Percentiles rank a stretch among this genome's conserved stretches.
Evolutionary conservation across 2,888 invertebrate genomes (phyloP).

Genomic region (Galeopsomyia nigrocyanea): DNA sequence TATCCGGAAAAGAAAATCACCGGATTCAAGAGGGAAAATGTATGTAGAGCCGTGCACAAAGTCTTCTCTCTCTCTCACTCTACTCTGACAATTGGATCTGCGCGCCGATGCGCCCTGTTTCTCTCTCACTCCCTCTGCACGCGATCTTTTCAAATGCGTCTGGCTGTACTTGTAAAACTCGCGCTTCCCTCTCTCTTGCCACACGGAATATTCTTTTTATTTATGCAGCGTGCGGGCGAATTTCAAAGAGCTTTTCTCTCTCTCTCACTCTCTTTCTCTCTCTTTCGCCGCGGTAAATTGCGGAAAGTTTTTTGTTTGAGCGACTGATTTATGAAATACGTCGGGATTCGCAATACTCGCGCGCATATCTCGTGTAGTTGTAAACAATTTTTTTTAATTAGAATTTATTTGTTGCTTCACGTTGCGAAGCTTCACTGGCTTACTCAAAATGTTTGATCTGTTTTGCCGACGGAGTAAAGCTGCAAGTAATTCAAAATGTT

Average conservation of each 20-base stretch:
- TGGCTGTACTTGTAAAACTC: conserved; percentile 24
- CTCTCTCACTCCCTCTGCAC: conserved; percentile 15
- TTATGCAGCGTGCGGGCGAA: conserved; percentile 20
- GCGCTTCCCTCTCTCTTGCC: conserved; percentile 20
- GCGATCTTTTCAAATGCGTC: conserved; percentile 25
- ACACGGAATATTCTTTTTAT: conserved; percentile 25
- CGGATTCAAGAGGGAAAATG: conserved; percentile 32
- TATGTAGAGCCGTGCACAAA: conserved; percentile 33
- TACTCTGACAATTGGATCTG: conserved; percentile 41
- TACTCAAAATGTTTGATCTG: too few species aligned
- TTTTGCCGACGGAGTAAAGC: too few species aligned
- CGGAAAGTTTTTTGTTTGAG: too few species aligned
- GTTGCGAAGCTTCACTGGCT: too few species aligned
- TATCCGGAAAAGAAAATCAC: conserved; percentile 46
- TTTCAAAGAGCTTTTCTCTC: not conserved
- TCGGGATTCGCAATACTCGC: conserved; percentile 34
- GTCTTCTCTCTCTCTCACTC: conserved; percentile 10
- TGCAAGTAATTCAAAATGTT: too few species aligned
- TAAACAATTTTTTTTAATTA: conserved; percentile 24
- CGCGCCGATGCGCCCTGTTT: conserved; percentile 30
- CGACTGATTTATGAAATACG: too few species aligned
- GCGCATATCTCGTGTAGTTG: not conserved
- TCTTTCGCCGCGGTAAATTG: conserved; percentile 15
- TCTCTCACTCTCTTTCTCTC: not conserved
- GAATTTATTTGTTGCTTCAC: too few species aligned